Conservation (phyloP, 2,888 invertebrate genomes). For the Monopis laevigella region DNA sequence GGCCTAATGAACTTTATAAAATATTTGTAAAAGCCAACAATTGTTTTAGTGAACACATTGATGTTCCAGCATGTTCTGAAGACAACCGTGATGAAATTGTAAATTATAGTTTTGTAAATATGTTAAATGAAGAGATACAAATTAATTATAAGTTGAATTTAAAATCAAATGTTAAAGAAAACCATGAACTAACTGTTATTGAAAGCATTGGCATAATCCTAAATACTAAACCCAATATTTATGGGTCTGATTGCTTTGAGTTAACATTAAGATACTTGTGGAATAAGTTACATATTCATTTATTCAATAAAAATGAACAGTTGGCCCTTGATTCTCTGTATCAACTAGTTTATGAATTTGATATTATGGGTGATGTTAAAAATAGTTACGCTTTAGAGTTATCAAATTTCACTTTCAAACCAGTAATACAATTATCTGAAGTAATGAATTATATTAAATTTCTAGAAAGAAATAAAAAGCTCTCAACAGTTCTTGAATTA, state of each 20-base stretch:
- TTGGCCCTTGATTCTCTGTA: constrained; percentile 51
- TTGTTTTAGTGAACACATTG: constrained; percentile 56
- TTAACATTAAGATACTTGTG: constrained; percentile 46
- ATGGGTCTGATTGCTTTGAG: constrained; percentile 37
- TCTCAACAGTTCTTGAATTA: constrained; percentile 73
- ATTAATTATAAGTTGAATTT: constrained; percentile 42
- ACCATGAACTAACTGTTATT: constrained; percentile 37
- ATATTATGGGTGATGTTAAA: constrained; percentile 47
- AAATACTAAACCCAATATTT: constrained; percentile 42
- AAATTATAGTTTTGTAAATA: constrained; percentile 43
- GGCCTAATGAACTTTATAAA: constrained; percentile 70
- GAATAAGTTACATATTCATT: constrained; percentile 49
- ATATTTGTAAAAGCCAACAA: constrained; percentile 70
- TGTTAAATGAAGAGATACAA: constrained; percentile 47
- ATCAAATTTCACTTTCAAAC: constrained; percentile 47
- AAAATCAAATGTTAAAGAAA: constrained; percentile 26
- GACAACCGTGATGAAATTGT: constrained; percentile 39
- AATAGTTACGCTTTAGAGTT: constrained; percentile 37
- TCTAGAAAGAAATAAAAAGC: constrained; percentile 58
- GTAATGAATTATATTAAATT: constrained; percentile 42
- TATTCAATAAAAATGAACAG: constrained; percentile 47
- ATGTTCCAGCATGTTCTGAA: constrained; percentile 44
- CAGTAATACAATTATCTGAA: constrained; percentile 41
- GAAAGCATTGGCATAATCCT: constrained; percentile 47
- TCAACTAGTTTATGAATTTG: constrained; percentile 50